phyloP scores from a whole-genome alignment of 2,113 vertebrate genomes.

The Zeus faber region DNA sequence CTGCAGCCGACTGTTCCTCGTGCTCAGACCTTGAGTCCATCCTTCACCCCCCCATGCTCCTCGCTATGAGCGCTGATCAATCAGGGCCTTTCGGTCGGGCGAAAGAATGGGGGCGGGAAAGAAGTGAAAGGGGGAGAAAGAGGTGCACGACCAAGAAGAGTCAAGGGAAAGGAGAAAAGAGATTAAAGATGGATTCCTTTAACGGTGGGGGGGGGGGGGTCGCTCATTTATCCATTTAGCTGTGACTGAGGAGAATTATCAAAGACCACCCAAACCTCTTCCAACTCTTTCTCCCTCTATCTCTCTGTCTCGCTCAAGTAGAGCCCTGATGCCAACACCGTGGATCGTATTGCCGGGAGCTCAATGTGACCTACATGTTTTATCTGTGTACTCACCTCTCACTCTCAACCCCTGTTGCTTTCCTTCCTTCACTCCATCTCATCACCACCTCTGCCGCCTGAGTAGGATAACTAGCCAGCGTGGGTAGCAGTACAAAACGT shows the following conservation, averaged over 20 bases:
- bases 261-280: no score
- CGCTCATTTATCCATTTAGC: not conserved
- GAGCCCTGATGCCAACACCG: no score
- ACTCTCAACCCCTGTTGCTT: not conserved
- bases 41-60: not conserved
- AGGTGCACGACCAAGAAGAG: no score
- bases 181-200: not conserved
- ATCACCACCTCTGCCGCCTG: not conserved
- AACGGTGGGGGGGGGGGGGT: not conserved
- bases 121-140: no score
- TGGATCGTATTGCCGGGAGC: no score
- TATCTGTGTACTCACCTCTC: constrained; percentile 1
- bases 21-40: not conserved
- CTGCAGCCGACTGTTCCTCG: not conserved
- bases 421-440: not conserved
- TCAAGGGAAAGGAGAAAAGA: not conserved
- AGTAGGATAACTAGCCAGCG: constrained; percentile 19
- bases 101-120: not conserved
- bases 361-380: no score
- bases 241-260: not conserved
- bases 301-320: no score
- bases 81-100: not conserved
- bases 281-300: no score
- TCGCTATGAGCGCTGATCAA: not conserved
- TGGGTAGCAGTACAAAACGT: constrained; percentile 50